Evolutionary conservation across 2,888 invertebrate species (phyloP).

Genomic region (Neocrepidodera transversa): DNA sequence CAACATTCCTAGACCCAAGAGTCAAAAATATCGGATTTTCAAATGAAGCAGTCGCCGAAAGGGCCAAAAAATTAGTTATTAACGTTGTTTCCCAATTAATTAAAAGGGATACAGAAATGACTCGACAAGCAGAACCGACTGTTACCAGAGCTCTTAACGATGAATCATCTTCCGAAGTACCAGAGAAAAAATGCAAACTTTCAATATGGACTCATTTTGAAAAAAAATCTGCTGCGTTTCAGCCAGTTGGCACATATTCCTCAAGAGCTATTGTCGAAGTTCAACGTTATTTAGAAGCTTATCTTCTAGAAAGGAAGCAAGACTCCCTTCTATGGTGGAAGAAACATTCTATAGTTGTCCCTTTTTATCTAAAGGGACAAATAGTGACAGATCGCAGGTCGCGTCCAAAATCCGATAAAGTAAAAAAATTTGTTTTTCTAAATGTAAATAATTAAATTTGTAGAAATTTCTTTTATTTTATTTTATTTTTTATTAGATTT

Average conservation of each 20-base stretch:
- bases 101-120: too few relatives aligned
- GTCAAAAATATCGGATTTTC: slow-evolving; percentile 25
- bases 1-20: slow-evolving; percentile 24
- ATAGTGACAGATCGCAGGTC: neutral
- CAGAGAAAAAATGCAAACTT: neutral
- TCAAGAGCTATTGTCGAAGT: slow-evolving; percentile 19
- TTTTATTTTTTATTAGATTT: too few relatives aligned
- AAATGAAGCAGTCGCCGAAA: slow-evolving; percentile 9
- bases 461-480: too few relatives aligned
- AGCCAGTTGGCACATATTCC: slow-evolving; percentile 5
- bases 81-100: too few relatives aligned
- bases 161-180: neutral
- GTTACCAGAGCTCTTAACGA: too few relatives aligned
- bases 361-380: slow-evolving; percentile 4
- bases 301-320: slow-evolving; percentile 12
- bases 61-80: slow-evolving; percentile 16
- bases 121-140: too few relatives aligned
- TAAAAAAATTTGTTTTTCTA: neutral
- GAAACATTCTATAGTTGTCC: slow-evolving; percentile 4
- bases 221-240: slow-evolving; percentile 6
- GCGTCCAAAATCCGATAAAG: neutral
- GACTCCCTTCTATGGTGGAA: slow-evolving; percentile 16
- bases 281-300: slow-evolving; percentile 23
- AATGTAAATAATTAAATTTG: too few relatives aligned
- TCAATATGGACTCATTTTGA: slow-evolving; percentile 20